Evolutionary conservation across 2,113 vertebrate species (phyloP), one percentile per base, ranked within the genome.

Genomic region (Polypterus senegalus): DNA sequence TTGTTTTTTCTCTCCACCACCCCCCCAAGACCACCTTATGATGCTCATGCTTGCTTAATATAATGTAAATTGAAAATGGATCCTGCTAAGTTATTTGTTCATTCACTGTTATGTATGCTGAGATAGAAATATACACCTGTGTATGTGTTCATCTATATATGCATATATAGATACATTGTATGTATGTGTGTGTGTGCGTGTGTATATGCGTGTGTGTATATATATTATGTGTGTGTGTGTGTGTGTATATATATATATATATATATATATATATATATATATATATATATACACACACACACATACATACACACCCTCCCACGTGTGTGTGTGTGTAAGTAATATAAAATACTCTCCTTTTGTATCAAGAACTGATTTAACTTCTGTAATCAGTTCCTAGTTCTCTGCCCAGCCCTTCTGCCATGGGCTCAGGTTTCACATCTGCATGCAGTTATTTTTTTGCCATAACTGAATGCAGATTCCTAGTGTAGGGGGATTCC

Each of bases 381-480:
- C 52, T 54, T 5, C 3, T 54, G n/a, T 27, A 58, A n/a, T 5
- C 27, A 65, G 49, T 6, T 53, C 77, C 67, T 69, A 76, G 67
- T 76, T 77, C 73, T 53, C 73, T 73, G 73, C 74, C 74, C 67
- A 72, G 74, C 76, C 75, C 71, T 71, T 76, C 74, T 79, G 68
- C 66, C 78, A 68, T 77, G 78, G 84, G 75, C 82, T 88, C 81
- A 79, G 66, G 77, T 84, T 83, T 83, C 80, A 80, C 80, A 83
- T 83, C 74, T 83, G 80, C 81, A 85, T 88, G 83, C 86, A 78
- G 77, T 82, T 82, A 81, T 87, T 80, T 78, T 79, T 58, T 86
- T 84, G 86, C 82, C 76, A 78, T 86, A 84, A 81, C 76, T 74
- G 71, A 67, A 81, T 83, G 79, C 82, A 83, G 61, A 76, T 68